Evolutionary conservation across 2,888 invertebrate genomes (phyloP), one percentile per base, ranked within the genome.

Genomic region (Teinopalpus imperialis): DNA sequence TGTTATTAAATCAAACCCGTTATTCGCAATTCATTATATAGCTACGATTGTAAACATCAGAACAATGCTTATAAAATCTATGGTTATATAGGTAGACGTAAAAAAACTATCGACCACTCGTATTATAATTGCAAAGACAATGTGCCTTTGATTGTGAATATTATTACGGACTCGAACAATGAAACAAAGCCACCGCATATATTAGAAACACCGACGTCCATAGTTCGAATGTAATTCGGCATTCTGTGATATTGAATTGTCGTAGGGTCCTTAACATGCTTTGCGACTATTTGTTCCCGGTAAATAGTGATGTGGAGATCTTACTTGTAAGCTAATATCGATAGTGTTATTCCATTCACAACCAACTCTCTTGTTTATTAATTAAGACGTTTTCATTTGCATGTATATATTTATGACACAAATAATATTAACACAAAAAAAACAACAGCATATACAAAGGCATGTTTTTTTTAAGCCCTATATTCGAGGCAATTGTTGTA

Each of bases 191-290:
- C n/a, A n/a, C n/a, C n/a, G n/a, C 32, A 9, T 26, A 27, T 16
- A 35, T 30, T 12, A 13, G 40, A 6, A 20, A 24, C 39, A 12
- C 3, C 6, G 21, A 6, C 23, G 10, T 20, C 6, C 21, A 27
- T 23, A 27, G 29, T 20, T 31, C 26, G 20, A 39, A 39, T 39
- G 39, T 39, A 26, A 39, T 44, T 44, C 36, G 36, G 21, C 39
- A 45, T 45, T 45, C 45, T 43, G 32, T 27, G 32, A 39, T 44
- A 44, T 44, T 39, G 37, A 26, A 32, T 44, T 37, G 43, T 44
- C 36, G 35, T 23, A 1, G 35, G 21, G 31, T 30, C 43, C 36
- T 44, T 36, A 30, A 37, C 43, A 34, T 29, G 35, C 21, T 26
- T 34, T 14, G 20, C n/a, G 23, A 31, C 31, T 32, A 32, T 41